Evolutionary conservation across 2,113 vertebrate genomes (phyloP).

Genomic region (Pygoscelis adeliae): DNA sequence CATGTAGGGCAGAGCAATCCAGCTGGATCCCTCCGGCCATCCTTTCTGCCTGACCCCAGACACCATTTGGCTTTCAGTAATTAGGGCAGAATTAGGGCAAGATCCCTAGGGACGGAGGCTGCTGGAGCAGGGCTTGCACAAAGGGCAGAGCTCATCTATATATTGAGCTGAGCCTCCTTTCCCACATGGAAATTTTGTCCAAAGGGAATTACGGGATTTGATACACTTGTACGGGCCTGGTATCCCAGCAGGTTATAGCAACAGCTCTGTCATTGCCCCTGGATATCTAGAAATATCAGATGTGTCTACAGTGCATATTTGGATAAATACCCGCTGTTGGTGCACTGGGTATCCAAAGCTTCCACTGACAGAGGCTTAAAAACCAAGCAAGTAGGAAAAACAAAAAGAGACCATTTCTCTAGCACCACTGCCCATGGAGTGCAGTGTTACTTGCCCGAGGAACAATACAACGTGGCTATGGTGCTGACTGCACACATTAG

Average conservation of each 20-base stretch:
- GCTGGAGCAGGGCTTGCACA: background rate
- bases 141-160: background rate
- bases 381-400: background rate
- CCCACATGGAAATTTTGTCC: background rate
- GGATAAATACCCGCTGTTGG: background rate
- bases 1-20: constrained; percentile 45
- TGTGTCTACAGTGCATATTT: background rate
- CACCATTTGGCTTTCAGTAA: background rate
- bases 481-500: background rate
- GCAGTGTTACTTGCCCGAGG: background rate
- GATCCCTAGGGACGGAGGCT: background rate
- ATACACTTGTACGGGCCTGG: background rate
- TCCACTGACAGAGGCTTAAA: background rate
- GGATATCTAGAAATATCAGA: background rate
- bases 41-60: constrained; percentile 20
- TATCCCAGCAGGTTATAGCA: background rate
- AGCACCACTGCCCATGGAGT: background rate
- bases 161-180: constrained; percentile 8
- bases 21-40: background rate
- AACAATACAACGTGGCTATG: background rate
- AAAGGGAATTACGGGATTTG: background rate
- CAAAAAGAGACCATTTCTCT: background rate
- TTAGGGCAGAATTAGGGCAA: constrained; percentile 54
- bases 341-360: background rate
- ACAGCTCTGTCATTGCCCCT: background rate